Evolutionary conservation across 2,113 vertebrate genomes (phyloP).

Genomic region (Pollimyrus isidori): DNA sequence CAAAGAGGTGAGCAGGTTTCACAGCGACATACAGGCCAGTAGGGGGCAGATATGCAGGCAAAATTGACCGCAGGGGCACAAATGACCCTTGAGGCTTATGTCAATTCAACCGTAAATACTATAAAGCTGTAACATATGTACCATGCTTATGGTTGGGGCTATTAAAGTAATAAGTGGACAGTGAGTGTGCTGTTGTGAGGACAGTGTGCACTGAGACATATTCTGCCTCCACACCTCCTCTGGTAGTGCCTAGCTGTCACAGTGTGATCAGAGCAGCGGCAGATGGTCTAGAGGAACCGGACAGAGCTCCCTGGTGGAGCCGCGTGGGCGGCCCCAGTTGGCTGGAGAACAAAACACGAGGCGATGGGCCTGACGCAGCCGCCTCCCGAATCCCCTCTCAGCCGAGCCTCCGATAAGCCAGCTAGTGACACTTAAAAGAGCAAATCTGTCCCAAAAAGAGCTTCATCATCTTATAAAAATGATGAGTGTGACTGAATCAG

Average conservation of each 20-base stretch:
- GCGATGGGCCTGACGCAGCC: constrained; percentile 3
- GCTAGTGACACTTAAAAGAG: not conserved
- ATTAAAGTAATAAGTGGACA: not conserved
- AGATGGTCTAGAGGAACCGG: constrained; percentile 58
- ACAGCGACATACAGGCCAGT: not conserved
- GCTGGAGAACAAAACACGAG: constrained; percentile 44
- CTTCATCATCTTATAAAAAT: not conserved
- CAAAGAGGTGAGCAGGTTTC: not conserved
- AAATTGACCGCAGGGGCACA: not conserved
- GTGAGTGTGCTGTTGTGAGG: not conserved
- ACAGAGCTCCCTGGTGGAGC: constrained; percentile 42
- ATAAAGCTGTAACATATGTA: not conserved
- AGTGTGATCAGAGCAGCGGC: constrained; percentile 46
- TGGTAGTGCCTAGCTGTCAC: constrained; percentile 42
- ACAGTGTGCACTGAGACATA: constrained; percentile 16
- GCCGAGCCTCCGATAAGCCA: not conserved
- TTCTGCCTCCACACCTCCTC: constrained; percentile 38
- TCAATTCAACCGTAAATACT: not conserved
- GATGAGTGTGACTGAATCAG: not conserved
- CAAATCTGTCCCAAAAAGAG: not conserved
- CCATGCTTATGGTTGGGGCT: not conserved
- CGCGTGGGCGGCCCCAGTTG: constrained; percentile 51
- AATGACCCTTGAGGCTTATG: not conserved
- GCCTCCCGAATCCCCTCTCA: not conserved
- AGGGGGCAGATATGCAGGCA: not conserved